Conservation (phyloP, 2,113 vertebrate species). For the Anas platyrhynchos region DNA sequence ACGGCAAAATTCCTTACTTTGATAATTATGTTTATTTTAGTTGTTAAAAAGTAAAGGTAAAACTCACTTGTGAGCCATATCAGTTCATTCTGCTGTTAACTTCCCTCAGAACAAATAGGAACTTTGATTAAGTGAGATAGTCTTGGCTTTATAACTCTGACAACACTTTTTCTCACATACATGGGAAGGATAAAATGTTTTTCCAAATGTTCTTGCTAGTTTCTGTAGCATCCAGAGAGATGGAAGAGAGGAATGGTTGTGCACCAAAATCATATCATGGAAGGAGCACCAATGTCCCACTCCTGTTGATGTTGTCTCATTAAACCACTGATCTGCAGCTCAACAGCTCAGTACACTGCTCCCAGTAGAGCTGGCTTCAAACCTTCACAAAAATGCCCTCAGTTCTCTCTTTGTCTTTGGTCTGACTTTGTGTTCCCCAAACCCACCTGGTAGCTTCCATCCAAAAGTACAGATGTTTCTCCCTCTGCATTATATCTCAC, state of each 20-base stretch:
- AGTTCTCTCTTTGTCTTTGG: background rate
- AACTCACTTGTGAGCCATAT: background rate
- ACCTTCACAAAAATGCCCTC: background rate
- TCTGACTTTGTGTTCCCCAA: background rate
- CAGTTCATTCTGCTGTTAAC: background rate
- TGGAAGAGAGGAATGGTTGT: background rate
- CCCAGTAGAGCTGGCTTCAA: background rate
- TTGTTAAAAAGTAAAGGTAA: background rate
- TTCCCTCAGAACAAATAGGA: background rate
- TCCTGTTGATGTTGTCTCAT: background rate
- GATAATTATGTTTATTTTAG: background rate
- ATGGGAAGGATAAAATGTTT: background rate
- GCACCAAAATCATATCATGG: background rate
- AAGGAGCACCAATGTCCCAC: background rate
- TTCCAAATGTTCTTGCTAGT: background rate
- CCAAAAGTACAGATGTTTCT: background rate
- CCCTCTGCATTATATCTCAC: background rate
- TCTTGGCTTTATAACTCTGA: background rate
- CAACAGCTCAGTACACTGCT: background rate
- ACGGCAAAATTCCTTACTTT: background rate
- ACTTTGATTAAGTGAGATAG: slow-evolving; percentile 2
- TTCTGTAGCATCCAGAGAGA: background rate
- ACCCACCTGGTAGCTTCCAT: background rate
- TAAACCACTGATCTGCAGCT: background rate
- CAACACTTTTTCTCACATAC: background rate